A percentile compares a stretch with the other conserved stretches of the same genome.
These are phyloP conservation scores for Drosophila hydei DNA, from an alignment of 1,140 invertebrate genomes.

Conservation along the genomic window DNA sequence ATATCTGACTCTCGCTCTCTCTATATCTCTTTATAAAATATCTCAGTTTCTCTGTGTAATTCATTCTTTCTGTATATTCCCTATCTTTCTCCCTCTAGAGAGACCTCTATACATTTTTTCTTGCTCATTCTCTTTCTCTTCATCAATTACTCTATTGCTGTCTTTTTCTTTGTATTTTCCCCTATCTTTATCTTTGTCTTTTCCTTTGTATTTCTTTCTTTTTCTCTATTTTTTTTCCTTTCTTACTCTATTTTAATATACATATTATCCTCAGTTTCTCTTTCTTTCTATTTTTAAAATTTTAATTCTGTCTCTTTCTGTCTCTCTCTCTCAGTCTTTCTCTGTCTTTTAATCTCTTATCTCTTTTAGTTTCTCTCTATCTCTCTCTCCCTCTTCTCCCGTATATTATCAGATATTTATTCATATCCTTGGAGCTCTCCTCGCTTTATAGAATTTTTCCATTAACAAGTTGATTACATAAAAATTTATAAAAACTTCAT, in stretches of 20 bases:
- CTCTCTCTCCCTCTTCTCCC: background rate
- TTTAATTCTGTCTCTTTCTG: background rate
- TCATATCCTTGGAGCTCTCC: background rate
- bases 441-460: background rate
- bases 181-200: background rate
- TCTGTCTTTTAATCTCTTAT: too few relatives aligned
- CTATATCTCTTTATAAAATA: too few relatives aligned
- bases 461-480: constrained; percentile 13
- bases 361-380: background rate
- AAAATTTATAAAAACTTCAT: constrained; percentile 6
- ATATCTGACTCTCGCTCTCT: too few relatives aligned
- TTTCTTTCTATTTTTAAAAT: background rate
- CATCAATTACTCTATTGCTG: too few relatives aligned
- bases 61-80: too few relatives aligned
- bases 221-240: background rate
- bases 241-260: background rate
- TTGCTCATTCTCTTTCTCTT: too few relatives aligned
- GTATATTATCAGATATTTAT: background rate
- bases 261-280: background rate
- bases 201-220: background rate
- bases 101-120: too few relatives aligned
- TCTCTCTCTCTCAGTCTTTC: too few relatives aligned
- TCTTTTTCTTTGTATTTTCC: too few relatives aligned
- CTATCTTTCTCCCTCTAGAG: too few relatives aligned
- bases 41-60: too few relatives aligned